Evolutionary conservation across 2,113 vertebrate species (phyloP).

Genomic region (Zootoca vivipara): DNA sequence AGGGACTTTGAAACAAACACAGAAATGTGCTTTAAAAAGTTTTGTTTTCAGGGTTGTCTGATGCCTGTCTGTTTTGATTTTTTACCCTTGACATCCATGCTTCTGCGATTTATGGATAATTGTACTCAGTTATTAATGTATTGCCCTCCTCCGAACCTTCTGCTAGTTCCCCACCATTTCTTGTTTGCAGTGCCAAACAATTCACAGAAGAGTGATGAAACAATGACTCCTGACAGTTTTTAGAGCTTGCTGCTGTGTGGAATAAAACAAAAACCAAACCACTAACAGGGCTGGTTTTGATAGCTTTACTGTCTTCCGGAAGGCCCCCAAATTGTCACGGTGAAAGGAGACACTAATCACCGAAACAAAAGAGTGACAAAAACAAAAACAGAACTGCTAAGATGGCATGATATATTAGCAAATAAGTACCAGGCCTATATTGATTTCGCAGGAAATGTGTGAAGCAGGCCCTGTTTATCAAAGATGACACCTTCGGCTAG

Average conservation of each 20-base stretch:
- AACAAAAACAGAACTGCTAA: background rate
- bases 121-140: background rate
- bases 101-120: background rate
- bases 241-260: constrained; percentile 5
- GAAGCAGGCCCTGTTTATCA: constrained; percentile 22
- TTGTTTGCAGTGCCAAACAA: constrained; percentile 12
- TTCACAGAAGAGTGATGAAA: background rate
- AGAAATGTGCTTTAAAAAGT: background rate
- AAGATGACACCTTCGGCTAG: constrained; percentile 22
- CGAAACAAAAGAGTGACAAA: background rate
- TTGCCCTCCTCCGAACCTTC: background rate
- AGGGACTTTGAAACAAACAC: constrained; percentile 4
- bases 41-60: background rate
- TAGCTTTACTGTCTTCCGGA: background rate
- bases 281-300: constrained; percentile 26
- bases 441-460: background rate
- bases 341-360: constrained; percentile 32
- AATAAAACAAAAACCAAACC: constrained; percentile 44
- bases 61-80: constrained; percentile 27
- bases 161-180: background rate
- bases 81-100: background rate
- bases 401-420: constrained; percentile 18
- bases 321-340: background rate
- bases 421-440: background rate
- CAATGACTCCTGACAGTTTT: background rate